Conservation (phyloP, 1,140 invertebrate genomes). For the Conus betulinus region DNA sequence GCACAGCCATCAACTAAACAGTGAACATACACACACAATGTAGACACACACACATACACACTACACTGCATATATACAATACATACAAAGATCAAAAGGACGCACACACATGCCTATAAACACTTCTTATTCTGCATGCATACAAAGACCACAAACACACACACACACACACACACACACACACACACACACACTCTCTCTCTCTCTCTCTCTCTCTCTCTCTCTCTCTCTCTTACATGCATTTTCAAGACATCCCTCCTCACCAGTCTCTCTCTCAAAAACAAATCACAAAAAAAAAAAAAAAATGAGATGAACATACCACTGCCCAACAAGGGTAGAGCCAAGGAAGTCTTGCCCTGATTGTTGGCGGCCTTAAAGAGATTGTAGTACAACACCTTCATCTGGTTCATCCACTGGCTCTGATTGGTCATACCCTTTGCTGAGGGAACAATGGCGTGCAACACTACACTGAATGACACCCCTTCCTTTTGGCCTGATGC, state of each 20-base stretch:
- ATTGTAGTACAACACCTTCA: conserved; percentile 18
- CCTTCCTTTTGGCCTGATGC: background rate
- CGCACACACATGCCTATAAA: background rate
- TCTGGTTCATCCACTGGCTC: conserved; percentile 6
- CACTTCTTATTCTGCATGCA: background rate
- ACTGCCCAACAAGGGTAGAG: conserved; percentile 41
- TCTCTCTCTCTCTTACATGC: no score
- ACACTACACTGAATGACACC: conserved; percentile 26
- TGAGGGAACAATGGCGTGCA: conserved; percentile 20
- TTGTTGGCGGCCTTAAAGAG: conserved; percentile 25
- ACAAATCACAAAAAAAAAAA: background rate
- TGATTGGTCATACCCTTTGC: background rate
- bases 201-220: no score
- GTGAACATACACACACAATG: background rate
- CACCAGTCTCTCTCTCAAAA: background rate
- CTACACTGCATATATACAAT: background rate
- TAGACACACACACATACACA: background rate
- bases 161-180: conserved; percentile 2
- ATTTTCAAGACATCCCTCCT: background rate
- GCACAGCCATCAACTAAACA: background rate
- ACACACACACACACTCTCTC: background rate
- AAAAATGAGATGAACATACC: background rate
- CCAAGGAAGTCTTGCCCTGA: conserved; percentile 6
- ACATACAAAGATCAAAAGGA: background rate
- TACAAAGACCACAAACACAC: background rate